Evolutionary conservation across 2,113 vertebrate species (phyloP).

Genomic region (Trichomycterus rosablanca): DNA sequence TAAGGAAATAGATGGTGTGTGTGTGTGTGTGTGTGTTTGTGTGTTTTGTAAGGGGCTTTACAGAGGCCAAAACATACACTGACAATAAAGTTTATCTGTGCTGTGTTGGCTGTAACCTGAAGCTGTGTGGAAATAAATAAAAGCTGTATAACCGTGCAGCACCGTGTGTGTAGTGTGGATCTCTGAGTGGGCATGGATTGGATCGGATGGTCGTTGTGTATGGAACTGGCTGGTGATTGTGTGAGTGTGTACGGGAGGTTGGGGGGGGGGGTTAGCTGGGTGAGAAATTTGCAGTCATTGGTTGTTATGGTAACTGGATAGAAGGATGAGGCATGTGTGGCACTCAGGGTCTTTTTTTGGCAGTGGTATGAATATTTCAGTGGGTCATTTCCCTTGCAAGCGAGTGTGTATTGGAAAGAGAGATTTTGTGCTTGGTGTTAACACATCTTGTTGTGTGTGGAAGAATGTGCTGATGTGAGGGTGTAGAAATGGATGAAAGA

Average conservation of each 20-base stretch:
- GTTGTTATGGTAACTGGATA: slow-evolving; percentile 45
- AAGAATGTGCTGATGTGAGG: too few species aligned
- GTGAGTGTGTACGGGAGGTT: background rate
- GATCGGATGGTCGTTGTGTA: slow-evolving; percentile 22
- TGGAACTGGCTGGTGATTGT: too few species aligned
- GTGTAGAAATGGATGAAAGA: too few species aligned
- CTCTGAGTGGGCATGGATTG: background rate
- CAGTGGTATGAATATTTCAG: slow-evolving; percentile 43
- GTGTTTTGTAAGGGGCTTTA: too few species aligned
- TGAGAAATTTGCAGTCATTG: slow-evolving; percentile 36
- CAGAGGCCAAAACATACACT: too few species aligned
- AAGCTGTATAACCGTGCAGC: background rate
- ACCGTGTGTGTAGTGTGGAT: too few species aligned
- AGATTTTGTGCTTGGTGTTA: too few species aligned
- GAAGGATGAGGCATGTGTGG: slow-evolving; percentile 34
- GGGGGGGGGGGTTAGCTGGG: background rate
- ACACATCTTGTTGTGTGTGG: too few species aligned
- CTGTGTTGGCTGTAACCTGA: background rate
- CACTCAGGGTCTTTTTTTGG: slow-evolving; percentile 40
- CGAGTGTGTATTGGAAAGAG: slow-evolving; percentile 14
- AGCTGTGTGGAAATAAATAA: background rate
- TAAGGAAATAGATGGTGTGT: background rate
- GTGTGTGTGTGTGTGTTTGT: slow-evolving; percentile 6
- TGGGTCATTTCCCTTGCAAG: slow-evolving; percentile 31
- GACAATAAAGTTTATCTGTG: slow-evolving; percentile 10